Conservation (phyloP, 2,113 vertebrate species). For the Cathartes aura region DNA sequence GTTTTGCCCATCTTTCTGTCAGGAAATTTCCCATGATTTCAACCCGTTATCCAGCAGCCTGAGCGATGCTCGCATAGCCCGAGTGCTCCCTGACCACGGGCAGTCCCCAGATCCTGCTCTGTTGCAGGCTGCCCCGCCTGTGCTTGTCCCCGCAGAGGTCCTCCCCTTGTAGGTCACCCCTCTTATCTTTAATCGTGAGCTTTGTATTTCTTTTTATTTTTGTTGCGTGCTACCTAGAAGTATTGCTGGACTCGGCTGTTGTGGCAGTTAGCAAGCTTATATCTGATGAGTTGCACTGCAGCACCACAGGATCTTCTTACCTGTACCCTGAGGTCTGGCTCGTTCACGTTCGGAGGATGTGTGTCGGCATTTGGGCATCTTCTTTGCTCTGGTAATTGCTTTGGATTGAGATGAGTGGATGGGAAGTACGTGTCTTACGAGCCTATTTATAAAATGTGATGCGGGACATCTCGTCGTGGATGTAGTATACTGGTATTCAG, state of each 20-base stretch:
- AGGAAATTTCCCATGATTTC: not conserved
- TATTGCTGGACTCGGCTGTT: not conserved
- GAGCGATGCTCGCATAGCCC: fast-evolving
- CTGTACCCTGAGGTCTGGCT: not conserved
- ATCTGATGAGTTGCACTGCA: not conserved
- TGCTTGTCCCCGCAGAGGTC: no score
- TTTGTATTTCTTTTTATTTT: not conserved
- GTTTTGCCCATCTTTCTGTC: not conserved
- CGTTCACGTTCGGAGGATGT: fast-evolving
- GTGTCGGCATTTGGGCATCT: not conserved
- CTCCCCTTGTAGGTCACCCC: not conserved
- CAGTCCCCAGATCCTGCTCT: not conserved
- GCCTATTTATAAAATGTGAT: not conserved
- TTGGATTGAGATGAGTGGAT: not conserved
- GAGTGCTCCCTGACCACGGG: fast-evolving
- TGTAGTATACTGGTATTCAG: not conserved
- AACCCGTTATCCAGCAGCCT: not conserved
- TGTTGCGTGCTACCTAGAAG: not conserved
- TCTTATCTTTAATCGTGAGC: not conserved
- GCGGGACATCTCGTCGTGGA: not conserved
- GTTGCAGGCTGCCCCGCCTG: not conserved
- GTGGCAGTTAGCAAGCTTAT: not conserved
- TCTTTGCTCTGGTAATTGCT: not conserved
- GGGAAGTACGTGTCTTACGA: not conserved
- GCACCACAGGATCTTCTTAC: not conserved